These are phyloP conservation scores for Lepisosteus osseus DNA, from an alignment of 2,113 vertebrate species.

Conservation along the genomic window DNA sequence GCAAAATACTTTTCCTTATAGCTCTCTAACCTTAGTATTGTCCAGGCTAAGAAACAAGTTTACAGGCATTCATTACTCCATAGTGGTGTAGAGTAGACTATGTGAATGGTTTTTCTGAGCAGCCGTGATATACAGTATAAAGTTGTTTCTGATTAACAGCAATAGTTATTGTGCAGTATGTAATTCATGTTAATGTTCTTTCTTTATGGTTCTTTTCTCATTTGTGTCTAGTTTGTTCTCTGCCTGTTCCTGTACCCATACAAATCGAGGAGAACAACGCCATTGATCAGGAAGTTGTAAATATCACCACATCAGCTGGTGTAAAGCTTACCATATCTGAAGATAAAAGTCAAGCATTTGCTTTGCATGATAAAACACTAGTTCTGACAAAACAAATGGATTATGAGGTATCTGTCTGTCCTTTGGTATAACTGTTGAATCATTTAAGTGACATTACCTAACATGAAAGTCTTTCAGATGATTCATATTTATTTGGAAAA, in stretches of 20 bases:
- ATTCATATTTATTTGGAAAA: not conserved
- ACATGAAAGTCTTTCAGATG: not conserved
- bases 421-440: not conserved
- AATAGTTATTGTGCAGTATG: no score
- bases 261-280: slow-evolving; percentile 56
- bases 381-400: slow-evolving; percentile 63
- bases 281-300: slow-evolving; percentile 46
- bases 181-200: no score
- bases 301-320: slow-evolving; percentile 43
- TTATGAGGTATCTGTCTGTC: slow-evolving; percentile 54
- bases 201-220: not conserved
- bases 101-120: no score
- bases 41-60: no score
- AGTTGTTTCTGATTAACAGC: no score
- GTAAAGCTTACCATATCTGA: slow-evolving; percentile 44
- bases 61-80: no score
- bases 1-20: no score
- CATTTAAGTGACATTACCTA: not conserved
- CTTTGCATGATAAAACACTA: slow-evolving; percentile 49
- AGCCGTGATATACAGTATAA: no score
- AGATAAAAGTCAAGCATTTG: slow-evolving; percentile 61
- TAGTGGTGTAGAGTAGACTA: no score
- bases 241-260: slow-evolving; percentile 47
- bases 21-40: no score
- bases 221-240: slow-evolving; percentile 54